Evolutionary conservation across 2,797 vertebrate genomes (phyloP), one percentile per base, ranked within the genome.

Genomic region (Orientallactaga sibirica): DNA sequence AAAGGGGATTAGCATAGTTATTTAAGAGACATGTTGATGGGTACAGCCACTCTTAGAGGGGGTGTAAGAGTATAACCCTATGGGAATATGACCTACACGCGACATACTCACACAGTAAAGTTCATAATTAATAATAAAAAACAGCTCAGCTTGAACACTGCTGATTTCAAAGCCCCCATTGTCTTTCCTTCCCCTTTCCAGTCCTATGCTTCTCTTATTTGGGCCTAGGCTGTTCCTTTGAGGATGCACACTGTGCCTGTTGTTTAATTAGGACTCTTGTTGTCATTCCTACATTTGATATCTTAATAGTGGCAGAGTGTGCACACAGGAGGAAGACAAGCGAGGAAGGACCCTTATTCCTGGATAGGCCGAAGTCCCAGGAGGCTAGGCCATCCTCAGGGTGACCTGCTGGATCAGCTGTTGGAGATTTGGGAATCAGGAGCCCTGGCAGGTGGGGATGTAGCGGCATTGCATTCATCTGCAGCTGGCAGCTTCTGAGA

Each of bases 181-280:
- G 86, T 94, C 93, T 94, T 92, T 95, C 88, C 85, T 67, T 66
- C 74, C 76, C 80, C 75, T 91, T 97, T 96, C 97, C 22, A 12
- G 88, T 76, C 97, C 96, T 83, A 70, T 80, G 96, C 95, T 96
- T 92, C 95, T 97, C 97, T 93, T 85, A 88, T 97, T 97, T 95
- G 93, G 96, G 96, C 92, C 95, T 80, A 64, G 88, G n/a, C 92
- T 91, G 95, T 61, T 98, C 97, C 93, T 98, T 96, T 87, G 96
- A 97, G 97, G 97, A 96, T 86, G 3, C 70, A 74, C 62, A 84
- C 89, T 91, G 93, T 91, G 71, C 96, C 95, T 96, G 96, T 97
- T 93, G 96, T 96, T 97, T 98, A 98, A 98, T 98, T 98, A 98
- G 97, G 96, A 86, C 96, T 97, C 96, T 97, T 97, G 93, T 97